Conservation (phyloP, 2,888 invertebrate species). For the Lepidocyrtinus sp. region DNA sequence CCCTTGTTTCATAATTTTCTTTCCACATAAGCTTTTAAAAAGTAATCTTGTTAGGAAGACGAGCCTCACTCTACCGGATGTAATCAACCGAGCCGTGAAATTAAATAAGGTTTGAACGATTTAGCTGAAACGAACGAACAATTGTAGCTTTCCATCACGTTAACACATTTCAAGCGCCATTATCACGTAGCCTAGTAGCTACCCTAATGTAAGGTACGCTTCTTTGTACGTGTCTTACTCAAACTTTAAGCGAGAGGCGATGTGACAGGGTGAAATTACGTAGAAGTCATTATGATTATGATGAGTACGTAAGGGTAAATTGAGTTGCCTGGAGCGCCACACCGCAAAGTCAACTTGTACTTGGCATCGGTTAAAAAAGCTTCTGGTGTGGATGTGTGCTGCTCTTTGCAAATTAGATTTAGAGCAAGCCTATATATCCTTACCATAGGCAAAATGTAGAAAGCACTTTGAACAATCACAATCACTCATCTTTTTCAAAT, state of each 20-base stretch:
- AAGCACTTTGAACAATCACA: neutral
- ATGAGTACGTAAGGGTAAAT: neutral
- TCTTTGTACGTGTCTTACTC: too few relatives aligned
- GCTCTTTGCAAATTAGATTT: neutral
- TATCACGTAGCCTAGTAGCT: too few relatives aligned
- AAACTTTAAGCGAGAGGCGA: neutral
- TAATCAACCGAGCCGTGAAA: neutral
- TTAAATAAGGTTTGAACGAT: neutral
- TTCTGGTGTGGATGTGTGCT: neutral
- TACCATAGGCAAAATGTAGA: neutral
- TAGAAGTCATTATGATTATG: neutral
- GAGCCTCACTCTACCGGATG: neutral
- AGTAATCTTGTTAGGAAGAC: neutral
- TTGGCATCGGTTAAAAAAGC: neutral
- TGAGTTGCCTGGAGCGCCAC: neutral
- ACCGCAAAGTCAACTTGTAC: neutral
- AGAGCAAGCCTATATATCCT: neutral
- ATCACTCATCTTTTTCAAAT: neutral
- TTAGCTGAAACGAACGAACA: neutral
- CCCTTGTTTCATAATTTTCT: neutral
- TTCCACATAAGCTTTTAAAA: neutral
- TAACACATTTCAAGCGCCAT: too few relatives aligned
- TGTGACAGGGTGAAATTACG: slow-evolving; percentile 16
- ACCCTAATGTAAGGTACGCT: too few relatives aligned
- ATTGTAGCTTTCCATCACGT: neutral